These are phyloP conservation scores for Microplitis demolitor DNA, from an alignment of 1,140 invertebrate species.

Conservation along the genomic window DNA sequence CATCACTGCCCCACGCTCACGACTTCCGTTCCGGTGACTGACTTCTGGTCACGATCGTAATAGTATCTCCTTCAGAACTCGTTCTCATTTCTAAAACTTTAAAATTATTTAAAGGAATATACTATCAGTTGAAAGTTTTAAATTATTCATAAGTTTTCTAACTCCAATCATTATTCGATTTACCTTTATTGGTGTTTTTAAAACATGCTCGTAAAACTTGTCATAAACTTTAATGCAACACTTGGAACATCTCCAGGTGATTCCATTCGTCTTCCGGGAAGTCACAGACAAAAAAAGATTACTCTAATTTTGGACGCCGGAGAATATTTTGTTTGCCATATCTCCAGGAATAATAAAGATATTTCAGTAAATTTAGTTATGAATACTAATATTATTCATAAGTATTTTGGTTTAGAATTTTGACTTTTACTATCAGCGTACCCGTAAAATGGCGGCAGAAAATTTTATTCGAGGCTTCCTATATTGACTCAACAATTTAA, in stretches of 20 bases:
- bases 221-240: not conserved
- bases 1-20: constrained; percentile 27
- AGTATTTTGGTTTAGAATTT: too few relatives aligned
- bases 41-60: constrained; percentile 9
- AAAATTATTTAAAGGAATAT: not conserved
- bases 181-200: not conserved
- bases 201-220: not conserved
- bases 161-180: not conserved
- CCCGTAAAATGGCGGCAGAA: too few relatives aligned
- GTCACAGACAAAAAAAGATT: not conserved
- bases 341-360: constrained; percentile 13
- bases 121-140: not conserved
- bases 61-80: not conserved
- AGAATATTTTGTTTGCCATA: not conserved
- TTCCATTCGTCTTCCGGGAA: constrained; percentile 11
- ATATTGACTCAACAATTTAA: too few relatives aligned
- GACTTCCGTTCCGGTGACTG: constrained; percentile 28
- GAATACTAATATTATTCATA: too few relatives aligned
- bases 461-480: too few relatives aligned
- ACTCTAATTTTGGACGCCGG: constrained; percentile 10
- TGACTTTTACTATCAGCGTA: too few relatives aligned
- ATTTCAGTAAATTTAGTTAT: not conserved
- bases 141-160: not conserved
- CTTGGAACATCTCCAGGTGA: constrained; percentile 13
- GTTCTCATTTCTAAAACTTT: not conserved